Evolutionary conservation across 2,113 vertebrate genomes (phyloP).

Genomic region (Lynx canadensis): DNA sequence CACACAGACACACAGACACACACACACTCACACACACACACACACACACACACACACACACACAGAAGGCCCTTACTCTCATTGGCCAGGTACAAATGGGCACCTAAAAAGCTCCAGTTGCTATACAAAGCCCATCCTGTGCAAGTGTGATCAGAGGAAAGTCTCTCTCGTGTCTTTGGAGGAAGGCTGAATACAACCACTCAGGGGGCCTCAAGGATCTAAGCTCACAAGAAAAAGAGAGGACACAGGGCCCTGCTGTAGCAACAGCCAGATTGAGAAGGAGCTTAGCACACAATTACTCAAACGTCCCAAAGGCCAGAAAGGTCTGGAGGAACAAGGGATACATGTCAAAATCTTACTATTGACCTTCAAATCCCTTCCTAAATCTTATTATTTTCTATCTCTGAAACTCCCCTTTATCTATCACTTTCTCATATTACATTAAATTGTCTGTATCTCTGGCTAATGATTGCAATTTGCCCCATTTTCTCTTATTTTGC

Average conservation of each 20-base stretch:
- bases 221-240: background rate
- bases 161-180: background rate
- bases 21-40: too few species aligned
- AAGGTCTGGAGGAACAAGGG: slow-evolving; percentile 10
- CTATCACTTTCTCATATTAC: background rate
- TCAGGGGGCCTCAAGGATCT: background rate
- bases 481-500: slow-evolving; percentile 6
- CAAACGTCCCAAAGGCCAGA: slow-evolving; percentile 30
- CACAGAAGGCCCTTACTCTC: background rate
- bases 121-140: background rate
- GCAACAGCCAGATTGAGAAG: background rate
- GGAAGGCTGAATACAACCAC: background rate
- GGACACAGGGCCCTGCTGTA: background rate
- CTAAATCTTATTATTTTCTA: slow-evolving; percentile 24
- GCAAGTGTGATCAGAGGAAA: background rate
- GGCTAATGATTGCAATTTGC: background rate
- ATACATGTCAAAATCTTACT: background rate
- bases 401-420: slow-evolving; percentile 7
- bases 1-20: background rate
- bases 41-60: background rate
- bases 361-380: slow-evolving; percentile 45
- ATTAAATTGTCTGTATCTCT: slow-evolving; percentile 31
- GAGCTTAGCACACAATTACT: background rate
- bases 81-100: background rate
- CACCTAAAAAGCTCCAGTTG: background rate